Evolutionary conservation across 2,888 invertebrate species (phyloP).

Genomic region (Sthenelais limicola): DNA sequence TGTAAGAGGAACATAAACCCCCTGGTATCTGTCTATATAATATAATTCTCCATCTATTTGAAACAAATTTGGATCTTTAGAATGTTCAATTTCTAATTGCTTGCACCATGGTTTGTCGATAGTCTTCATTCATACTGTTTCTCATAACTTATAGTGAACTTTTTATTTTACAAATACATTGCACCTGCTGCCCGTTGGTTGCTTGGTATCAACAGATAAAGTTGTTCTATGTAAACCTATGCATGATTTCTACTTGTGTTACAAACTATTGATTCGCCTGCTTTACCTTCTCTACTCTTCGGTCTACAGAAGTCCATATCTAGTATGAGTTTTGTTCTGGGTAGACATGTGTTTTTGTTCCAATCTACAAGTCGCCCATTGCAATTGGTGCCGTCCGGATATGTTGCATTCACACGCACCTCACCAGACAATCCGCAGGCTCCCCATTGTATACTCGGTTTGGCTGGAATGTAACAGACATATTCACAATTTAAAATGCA

Average conservation of each 20-base stretch:
- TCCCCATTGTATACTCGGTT: constrained; percentile 38
- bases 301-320: constrained; percentile 26
- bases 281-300: constrained; percentile 4
- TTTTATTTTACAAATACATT: too few species aligned
- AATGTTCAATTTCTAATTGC: too few species aligned
- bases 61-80: too few species aligned
- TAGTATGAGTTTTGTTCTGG: constrained; percentile 17
- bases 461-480: constrained; percentile 26
- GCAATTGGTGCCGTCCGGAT: constrained; percentile 24
- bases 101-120: too few species aligned
- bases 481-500: too few species aligned
- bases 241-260: too few species aligned
- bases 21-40: too few species aligned
- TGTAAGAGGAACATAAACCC: too few species aligned
- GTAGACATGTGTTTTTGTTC: constrained; percentile 30
- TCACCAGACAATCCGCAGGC: constrained; percentile 36
- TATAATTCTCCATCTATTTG: too few species aligned
- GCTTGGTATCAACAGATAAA: background rate
- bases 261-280: too few species aligned
- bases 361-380: constrained; percentile 34
- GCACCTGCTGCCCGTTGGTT: background rate
- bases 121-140: too few species aligned
- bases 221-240: background rate
- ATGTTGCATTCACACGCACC: constrained; percentile 35
- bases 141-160: too few species aligned